Base-by-base conservation (phyloP, 2,113 vertebrate genomes). In the Tragulus kanchil region DNA sequence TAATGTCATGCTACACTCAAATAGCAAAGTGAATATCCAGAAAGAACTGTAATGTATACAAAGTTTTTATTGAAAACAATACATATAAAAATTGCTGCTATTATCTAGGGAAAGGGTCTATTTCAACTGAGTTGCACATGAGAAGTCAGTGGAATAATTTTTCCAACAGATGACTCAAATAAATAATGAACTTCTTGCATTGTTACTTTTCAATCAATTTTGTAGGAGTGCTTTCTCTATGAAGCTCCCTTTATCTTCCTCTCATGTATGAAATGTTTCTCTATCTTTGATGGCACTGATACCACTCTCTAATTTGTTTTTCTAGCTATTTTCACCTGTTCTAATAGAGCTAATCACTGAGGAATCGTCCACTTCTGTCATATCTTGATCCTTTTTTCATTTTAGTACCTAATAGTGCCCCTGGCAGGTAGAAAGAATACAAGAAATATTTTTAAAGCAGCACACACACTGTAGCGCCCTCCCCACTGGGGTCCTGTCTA, bases 171-270 rank as follows among this genome's bases (percentile, higher is more conserved):
- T 67, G n/a, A 79, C 31, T 25, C 15, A 79, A 95, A 61, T 64
- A 50, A 64, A 54, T 67, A 62, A 85, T 89, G 64, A 48, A 73
- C 64, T 92, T 90, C 58, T 28, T 81, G 6, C 50, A 48, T 67
- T 83, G 59, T 79, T 83, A 79, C 50, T 62, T 95, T 96, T 81
- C 79, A 54, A 84, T 87, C 81, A 75, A 6, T 82, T 90, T 94
- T 89, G 3, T 19, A 79, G 21, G 25, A 89, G 59, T 42, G 89
- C 8, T 87, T 84, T 79, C 26, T 85, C 90, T 26, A 26, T 85
- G 42, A 73, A 83, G 25, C 1, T 36, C 75, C 36, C 36, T 36
- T 36, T 36, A 36, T 36, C 36, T 36, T 36, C 36, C 36, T 36
- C 36, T 36, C 36, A 36, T 36, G 36, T 2, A 36, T 36, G 36